phyloP scores from a whole-genome alignment of 2,797 vertebrate genomes.

The Babyrousa celebensis region DNA sequence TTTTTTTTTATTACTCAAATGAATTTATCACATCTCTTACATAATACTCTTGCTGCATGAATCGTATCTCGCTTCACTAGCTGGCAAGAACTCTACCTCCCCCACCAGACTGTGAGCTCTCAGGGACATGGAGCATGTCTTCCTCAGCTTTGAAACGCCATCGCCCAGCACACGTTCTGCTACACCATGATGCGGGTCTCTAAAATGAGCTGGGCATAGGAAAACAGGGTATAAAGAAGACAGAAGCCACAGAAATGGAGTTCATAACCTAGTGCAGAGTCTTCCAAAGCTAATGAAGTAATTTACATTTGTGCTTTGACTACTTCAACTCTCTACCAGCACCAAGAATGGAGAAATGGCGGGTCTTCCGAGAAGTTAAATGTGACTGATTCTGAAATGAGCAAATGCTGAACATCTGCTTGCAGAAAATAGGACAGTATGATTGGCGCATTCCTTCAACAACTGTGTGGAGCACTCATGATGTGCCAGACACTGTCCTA shows the following conservation, averaged over 20 bases:
- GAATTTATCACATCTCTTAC: no score
- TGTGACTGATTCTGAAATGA: conserved; percentile 4
- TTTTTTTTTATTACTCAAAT: not conserved
- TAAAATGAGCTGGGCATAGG: not conserved
- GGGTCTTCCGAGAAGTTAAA: not conserved
- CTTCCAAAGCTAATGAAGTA: not conserved
- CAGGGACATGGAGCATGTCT: not conserved
- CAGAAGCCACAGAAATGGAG: not conserved
- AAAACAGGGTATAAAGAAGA: not conserved
- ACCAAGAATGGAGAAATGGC: not conserved
- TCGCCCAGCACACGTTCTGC: not conserved
- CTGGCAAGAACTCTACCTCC: not conserved
- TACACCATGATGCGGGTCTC: not conserved
- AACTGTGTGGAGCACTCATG: not conserved
- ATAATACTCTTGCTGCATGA: not conserved
- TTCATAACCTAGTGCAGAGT: not conserved
- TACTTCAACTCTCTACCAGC: not conserved
- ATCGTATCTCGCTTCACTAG: not conserved
- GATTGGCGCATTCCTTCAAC: not conserved
- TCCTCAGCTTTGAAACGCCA: not conserved
- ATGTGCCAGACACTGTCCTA: not conserved
- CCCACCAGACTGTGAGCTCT: not conserved
- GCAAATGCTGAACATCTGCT: not conserved
- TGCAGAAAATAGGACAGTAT: not conserved
- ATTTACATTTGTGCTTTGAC: not conserved